A percentile compares a stretch with the other conserved stretches of the same genome.
Conservation (phyloP, 30 jellyfish, hydroid and myxozoan genomes). For the Cassiopea andromeda region DNA sequence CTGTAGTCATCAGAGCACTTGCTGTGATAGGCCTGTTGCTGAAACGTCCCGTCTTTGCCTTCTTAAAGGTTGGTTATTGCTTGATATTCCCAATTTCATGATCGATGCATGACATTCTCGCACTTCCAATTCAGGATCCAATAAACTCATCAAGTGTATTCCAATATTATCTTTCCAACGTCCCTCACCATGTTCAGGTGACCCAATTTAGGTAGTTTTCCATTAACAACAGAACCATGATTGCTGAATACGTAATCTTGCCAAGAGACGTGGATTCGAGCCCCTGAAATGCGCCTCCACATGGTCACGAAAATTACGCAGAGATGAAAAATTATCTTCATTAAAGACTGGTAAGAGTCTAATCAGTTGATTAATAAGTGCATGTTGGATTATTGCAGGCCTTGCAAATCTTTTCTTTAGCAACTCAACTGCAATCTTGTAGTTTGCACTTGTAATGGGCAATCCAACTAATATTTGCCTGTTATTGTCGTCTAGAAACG, state of each 20-base stretch:
- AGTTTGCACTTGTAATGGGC: background rate
- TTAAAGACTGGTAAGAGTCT: background rate
- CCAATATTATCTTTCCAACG: background rate
- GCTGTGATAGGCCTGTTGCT: background rate
- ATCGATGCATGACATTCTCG: no score
- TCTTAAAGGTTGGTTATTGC: background rate
- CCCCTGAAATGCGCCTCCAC: slow-evolving; percentile 17
- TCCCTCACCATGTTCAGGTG: background rate
- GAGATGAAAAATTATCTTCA: slow-evolving; percentile 5
- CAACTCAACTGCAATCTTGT: background rate
- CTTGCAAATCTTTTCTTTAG: background rate
- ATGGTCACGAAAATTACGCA: slow-evolving; percentile 16
- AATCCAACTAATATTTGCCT: background rate
- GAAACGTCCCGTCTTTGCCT: background rate
- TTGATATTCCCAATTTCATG: no score
- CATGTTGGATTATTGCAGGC: background rate
- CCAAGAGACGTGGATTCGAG: slow-evolving; percentile 13
- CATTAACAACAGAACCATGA: slow-evolving; percentile 23
- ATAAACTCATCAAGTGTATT: slow-evolving; percentile 25
- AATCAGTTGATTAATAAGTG: background rate
- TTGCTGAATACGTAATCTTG: slow-evolving; percentile 1
- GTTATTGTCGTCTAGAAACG: background rate
- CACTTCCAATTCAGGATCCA: background rate
- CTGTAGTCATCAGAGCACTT: background rate
- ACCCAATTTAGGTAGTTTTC: background rate